A percentile compares a stretch with the other conserved stretches of the same genome.
Conservation (phyloP, 1,140 invertebrate species). For the Calliphora vicina region DNA sequence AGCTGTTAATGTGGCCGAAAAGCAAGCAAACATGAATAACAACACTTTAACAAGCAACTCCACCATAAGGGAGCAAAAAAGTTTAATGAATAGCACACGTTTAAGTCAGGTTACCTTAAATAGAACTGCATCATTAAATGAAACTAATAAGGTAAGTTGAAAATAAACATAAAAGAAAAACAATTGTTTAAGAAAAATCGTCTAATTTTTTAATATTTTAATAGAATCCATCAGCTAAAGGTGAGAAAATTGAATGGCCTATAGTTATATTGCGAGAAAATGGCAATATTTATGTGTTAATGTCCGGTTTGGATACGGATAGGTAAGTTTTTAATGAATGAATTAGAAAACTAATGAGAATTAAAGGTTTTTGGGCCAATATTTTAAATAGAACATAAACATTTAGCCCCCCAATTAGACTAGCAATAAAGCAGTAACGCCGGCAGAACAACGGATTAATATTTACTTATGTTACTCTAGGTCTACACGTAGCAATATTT, state of each 20-base stretch:
- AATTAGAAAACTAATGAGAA: too few relatives aligned
- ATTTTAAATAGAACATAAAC: too few relatives aligned
- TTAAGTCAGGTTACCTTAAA: slow-evolving; percentile 20
- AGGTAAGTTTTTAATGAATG: too few relatives aligned
- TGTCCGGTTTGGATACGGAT: slow-evolving; percentile 67
- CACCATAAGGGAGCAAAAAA: not conserved
- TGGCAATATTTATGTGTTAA: slow-evolving; percentile 77
- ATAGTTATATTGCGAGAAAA: slow-evolving; percentile 83
- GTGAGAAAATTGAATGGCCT: slow-evolving; percentile 71
- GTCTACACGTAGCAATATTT: too few relatives aligned
- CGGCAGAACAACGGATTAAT: too few relatives aligned
- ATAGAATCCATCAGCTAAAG: slow-evolving; percentile 25
- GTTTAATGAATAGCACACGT: not conserved
- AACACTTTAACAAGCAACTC: not conserved
- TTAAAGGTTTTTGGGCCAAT: too few relatives aligned
- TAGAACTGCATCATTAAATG: not conserved
- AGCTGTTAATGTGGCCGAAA: slow-evolving; percentile 56
- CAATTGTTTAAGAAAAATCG: not conserved
- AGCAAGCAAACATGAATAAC: not conserved
- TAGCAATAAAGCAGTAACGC: too few relatives aligned
- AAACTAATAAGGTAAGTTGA: not conserved
- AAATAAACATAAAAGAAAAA: not conserved
- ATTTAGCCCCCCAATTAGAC: too few relatives aligned
- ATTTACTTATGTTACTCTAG: too few relatives aligned
- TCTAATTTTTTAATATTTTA: not conserved